A percentile compares a stretch with the other conserved stretches of the same genome.
Evolutionary conservation across 1,140 invertebrate species (phyloP).

Genomic region (Bombyx mandarina): DNA sequence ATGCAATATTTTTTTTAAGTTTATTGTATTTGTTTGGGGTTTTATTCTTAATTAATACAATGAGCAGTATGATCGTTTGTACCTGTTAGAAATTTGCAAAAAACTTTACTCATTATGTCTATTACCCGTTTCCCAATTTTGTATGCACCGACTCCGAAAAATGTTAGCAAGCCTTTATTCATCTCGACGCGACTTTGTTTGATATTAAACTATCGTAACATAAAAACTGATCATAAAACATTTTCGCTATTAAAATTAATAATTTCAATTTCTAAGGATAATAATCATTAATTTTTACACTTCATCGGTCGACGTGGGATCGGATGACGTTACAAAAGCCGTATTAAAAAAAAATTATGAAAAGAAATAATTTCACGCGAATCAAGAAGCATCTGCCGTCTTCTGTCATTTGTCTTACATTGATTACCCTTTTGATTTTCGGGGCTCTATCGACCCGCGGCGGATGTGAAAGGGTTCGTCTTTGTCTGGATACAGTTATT

Average conservation of each 20-base stretch:
- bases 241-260: no score
- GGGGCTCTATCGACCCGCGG: slow-evolving; percentile 32
- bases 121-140: no score
- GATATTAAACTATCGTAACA: no score
- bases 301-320: slow-evolving; percentile 49
- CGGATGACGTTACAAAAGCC: slow-evolving; percentile 24
- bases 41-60: no score
- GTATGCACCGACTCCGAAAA: no score
- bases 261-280: slow-evolving; percentile 24
- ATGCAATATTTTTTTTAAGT: no score
- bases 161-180: no score
- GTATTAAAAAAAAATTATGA: slow-evolving; percentile 16
- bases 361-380: slow-evolving; percentile 61
- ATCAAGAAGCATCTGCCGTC: slow-evolving; percentile 55
- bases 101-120: no score
- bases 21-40: no score
- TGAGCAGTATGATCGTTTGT: no score
- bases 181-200: no score
- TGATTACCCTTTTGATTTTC: slow-evolving; percentile 37
- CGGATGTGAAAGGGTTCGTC: slow-evolving; percentile 51
- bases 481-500: slow-evolving; percentile 51
- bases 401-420: slow-evolving; percentile 41
- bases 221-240: background rate
- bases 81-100: no score
- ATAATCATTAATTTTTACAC: slow-evolving; percentile 55